Evolutionary conservation across 1,140 invertebrate species (phyloP).

Genomic region (Stegodyphus mimosarum): DNA sequence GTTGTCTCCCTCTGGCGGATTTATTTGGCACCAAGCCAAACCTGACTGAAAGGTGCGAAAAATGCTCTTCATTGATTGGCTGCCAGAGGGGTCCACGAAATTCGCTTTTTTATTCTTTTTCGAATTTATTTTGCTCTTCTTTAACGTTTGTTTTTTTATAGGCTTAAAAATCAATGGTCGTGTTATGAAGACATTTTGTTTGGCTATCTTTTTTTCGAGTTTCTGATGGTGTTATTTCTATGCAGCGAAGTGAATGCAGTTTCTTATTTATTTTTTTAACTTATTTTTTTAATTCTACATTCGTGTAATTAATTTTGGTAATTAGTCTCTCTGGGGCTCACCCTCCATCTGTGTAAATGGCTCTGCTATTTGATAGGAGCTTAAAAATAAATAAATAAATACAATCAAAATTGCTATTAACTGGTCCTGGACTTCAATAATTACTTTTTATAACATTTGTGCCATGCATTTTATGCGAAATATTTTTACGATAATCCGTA

Average conservation of each 20-base stretch:
- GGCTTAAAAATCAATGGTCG: constrained; percentile 48
- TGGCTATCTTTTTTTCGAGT: neutral
- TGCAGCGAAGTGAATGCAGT: neutral
- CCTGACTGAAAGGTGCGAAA: constrained; percentile 52
- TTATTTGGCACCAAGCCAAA: constrained; percentile 52
- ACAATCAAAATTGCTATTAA: too few relatives aligned
- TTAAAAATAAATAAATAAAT: too few relatives aligned
- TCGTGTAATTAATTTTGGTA: constrained; percentile 45
- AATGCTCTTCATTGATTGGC: constrained; percentile 53
- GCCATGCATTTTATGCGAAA: too few relatives aligned
- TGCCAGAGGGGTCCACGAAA: constrained; percentile 16
- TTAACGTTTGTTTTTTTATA: constrained; percentile 3
- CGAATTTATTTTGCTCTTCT: constrained; percentile 35
- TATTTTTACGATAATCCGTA: too few relatives aligned
- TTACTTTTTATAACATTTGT: too few relatives aligned
- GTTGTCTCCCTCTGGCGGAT: constrained; percentile 44
- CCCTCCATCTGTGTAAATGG: constrained; percentile 28
- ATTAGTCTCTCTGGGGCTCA: constrained; percentile 29
- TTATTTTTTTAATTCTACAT: neutral
- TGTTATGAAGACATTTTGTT: constrained; percentile 51
- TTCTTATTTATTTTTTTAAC: too few relatives aligned
- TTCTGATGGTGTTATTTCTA: neutral
- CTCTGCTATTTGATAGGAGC: neutral
- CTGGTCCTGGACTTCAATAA: too few relatives aligned
- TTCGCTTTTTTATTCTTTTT: constrained; percentile 13